phyloP scores from a whole-genome alignment of 2,888 invertebrate species.

The Litoditis marina region DNA sequence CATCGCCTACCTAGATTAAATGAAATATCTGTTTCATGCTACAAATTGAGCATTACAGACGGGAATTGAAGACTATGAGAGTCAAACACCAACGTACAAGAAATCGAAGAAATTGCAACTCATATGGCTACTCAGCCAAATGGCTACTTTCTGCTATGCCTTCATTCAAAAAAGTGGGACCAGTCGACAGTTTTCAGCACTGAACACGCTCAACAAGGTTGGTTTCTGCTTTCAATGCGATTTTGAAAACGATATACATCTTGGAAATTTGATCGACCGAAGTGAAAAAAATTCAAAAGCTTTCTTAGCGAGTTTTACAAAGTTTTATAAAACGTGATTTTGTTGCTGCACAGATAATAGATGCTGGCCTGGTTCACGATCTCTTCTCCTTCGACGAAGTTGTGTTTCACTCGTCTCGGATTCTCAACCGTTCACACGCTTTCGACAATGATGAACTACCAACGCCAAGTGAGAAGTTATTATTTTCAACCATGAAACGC shows the following conservation, averaged over 20 bases:
- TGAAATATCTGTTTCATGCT: slow-evolving; percentile 23
- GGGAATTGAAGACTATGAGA: slow-evolving; percentile 62
- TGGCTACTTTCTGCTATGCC: slow-evolving; percentile 67
- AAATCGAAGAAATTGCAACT: slow-evolving; percentile 58
- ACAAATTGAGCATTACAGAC: no score
- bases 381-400: slow-evolving; percentile 53
- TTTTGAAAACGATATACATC: no score
- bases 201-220: slow-evolving; percentile 69
- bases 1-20: no score
- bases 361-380: slow-evolving; percentile 66
- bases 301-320: no score
- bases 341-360: slow-evolving; percentile 63
- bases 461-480: slow-evolving; percentile 40
- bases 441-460: slow-evolving; percentile 46
- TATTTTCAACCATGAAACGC: no score
- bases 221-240: no score
- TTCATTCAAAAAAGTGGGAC: slow-evolving; percentile 68
- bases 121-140: slow-evolving; percentile 66
- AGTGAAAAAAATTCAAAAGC: no score
- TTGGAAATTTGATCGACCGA: background rate
- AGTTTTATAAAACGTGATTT: background rate
- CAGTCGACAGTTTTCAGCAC: slow-evolving; percentile 69
- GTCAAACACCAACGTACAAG: slow-evolving; percentile 49
- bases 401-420: slow-evolving; percentile 56
- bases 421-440: slow-evolving; percentile 56